phyloP scores from a whole-genome alignment of 2,888 invertebrate species.

The Eristalinus sepulchralis region DNA sequence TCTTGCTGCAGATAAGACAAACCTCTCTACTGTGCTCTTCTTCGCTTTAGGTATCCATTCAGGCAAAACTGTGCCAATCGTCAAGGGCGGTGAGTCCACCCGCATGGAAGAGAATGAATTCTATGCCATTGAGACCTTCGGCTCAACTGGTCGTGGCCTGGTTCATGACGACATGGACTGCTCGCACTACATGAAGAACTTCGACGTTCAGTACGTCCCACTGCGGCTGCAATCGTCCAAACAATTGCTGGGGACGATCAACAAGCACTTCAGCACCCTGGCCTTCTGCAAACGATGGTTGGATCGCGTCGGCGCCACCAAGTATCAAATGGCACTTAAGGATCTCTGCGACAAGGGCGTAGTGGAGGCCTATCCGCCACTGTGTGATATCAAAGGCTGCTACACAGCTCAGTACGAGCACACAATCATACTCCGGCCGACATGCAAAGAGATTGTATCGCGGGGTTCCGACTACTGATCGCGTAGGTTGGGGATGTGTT shows the following conservation, averaged over 20 bases:
- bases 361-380: constrained; percentile 98
- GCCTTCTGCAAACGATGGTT: constrained; percentile 99
- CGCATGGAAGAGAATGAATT: constrained; percentile 99
- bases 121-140: constrained; percentile 99
- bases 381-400: constrained; percentile 98
- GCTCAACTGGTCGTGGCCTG: constrained; percentile 95
- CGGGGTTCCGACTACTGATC: constrained; percentile 94
- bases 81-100: constrained; percentile 98
- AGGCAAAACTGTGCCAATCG: constrained; percentile 99
- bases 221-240: constrained; percentile 96
- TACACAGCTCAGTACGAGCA: constrained; percentile 99
- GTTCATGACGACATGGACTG: constrained; percentile 99
- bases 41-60: constrained; percentile 88
- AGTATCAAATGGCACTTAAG: constrained; percentile 99
- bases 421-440: constrained; percentile 97
- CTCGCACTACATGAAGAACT: constrained; percentile 99
- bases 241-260: constrained; percentile 93
- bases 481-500: neutral
- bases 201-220: constrained; percentile 95
- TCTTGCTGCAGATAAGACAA: neutral
- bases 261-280: constrained; percentile 97
- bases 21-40: neutral
- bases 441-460: constrained; percentile 98
- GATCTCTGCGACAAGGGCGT: constrained; percentile 98
- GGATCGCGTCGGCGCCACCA: constrained; percentile 97